These are phyloP conservation scores for Argyra leucocephala DNA, from an alignment of 2,888 invertebrate genomes.

Conservation along the genomic window DNA sequence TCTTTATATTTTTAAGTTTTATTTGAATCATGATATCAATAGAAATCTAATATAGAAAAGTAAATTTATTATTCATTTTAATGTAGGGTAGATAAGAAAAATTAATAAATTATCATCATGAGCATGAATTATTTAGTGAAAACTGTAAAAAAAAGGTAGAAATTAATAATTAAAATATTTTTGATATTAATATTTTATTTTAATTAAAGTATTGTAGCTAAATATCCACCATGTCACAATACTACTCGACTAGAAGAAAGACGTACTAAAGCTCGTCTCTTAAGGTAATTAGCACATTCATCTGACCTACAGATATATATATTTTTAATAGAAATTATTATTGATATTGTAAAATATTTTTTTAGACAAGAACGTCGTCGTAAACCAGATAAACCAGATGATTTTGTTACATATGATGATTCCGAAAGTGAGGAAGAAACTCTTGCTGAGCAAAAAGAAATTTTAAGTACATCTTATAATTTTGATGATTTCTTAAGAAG, in stretches of 20 bases:
- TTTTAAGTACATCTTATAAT: slow-evolving; percentile 70
- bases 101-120: background rate
- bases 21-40: background rate
- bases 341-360: background rate
- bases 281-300: slow-evolving; percentile 26
- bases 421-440: slow-evolving; percentile 80
- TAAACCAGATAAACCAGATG: slow-evolving; percentile 80
- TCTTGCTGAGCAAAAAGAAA: slow-evolving; percentile 58
- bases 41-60: no score
- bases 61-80: background rate
- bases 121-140: slow-evolving; percentile 36
- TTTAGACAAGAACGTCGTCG: slow-evolving; percentile 59
- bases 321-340: no score
- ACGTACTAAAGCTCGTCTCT: slow-evolving; percentile 49
- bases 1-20: background rate
- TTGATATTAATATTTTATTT: background rate
- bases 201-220: slow-evolving; percentile 53
- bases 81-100: background rate
- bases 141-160: slow-evolving; percentile 50
- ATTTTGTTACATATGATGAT: slow-evolving; percentile 81
- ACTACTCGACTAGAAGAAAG: slow-evolving; percentile 64
- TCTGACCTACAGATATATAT: background rate
- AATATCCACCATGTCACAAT: slow-evolving; percentile 68
- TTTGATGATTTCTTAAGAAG: slow-evolving; percentile 76
- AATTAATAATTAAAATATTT: background rate